Conservation (phyloP, 2,113 vertebrate genomes). For the Vombatus ursinus region DNA sequence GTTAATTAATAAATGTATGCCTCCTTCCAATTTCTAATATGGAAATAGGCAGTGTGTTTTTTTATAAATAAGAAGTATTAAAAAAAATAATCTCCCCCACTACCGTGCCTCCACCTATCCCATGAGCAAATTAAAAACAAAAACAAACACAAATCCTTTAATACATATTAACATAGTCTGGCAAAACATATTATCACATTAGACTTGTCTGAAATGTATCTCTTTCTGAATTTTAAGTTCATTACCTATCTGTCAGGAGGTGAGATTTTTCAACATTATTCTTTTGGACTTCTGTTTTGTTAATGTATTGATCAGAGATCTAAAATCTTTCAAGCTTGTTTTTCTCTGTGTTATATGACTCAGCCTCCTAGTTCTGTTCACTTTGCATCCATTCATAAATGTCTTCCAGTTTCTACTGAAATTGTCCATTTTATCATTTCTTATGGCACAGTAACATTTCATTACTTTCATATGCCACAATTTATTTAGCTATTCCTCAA, state of each 20-base stretch:
- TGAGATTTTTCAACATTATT: neutral
- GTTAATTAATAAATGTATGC: neutral
- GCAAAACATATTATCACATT: neutral
- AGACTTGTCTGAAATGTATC: neutral
- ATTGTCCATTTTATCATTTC: neutral
- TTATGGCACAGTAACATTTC: neutral
- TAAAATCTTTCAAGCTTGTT: neutral
- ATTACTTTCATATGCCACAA: neutral
- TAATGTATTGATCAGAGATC: neutral
- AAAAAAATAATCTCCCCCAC: neutral
- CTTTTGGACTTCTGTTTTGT: neutral
- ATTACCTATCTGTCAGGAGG: neutral
- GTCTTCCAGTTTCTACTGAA: neutral
- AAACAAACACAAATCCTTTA: neutral
- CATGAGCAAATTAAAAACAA: neutral
- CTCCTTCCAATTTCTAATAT: neutral
- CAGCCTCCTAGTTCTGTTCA: neutral
- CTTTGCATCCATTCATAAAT: neutral
- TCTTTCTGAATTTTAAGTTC: neutral
- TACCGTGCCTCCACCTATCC: neutral
- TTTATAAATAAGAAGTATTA: neutral
- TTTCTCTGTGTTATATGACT: neutral
- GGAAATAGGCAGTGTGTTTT: neutral
- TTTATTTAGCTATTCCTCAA: neutral
- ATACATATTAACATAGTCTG: neutral